Conservation (phyloP, 2,888 invertebrate species). For the Epistrophella euchroma region DNA sequence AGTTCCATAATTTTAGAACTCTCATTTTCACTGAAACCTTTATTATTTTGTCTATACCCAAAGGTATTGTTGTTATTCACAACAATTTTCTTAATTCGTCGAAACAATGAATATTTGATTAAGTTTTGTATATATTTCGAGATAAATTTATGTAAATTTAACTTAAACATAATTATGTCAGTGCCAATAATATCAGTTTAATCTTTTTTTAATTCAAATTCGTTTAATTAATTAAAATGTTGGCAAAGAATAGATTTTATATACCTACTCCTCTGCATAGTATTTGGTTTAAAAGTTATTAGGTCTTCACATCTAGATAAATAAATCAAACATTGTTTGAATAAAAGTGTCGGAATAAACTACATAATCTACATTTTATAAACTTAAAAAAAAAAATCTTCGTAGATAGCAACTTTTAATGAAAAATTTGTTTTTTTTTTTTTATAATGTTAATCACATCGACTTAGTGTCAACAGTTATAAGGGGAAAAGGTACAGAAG, state of each 20-base stretch:
- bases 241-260: not conserved
- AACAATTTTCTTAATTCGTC: not conserved
- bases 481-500: not conserved
- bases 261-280: too few species aligned
- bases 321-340: slow-evolving; percentile 18
- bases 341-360: slow-evolving; percentile 20
- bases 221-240: slow-evolving; percentile 4
- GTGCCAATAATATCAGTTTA: slow-evolving; percentile 45
- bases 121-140: not conserved
- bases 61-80: not conserved
- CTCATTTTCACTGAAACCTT: not conserved
- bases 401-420: not conserved
- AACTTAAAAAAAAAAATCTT: not conserved
- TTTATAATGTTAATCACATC: not conserved
- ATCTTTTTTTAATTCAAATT: slow-evolving; percentile 18
- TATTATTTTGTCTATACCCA: not conserved
- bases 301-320: not conserved
- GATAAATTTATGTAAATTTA: slow-evolving; percentile 17
- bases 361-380: slow-evolving; percentile 1
- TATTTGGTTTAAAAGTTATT: not conserved
- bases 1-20: not conserved
- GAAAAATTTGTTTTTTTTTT: not conserved
- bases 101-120: slow-evolving; percentile 29
- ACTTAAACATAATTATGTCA: slow-evolving; percentile 42
- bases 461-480: slow-evolving; percentile 1